These are phyloP conservation scores for Circaetus gallicus DNA, from an alignment of 2,113 vertebrate genomes.

Conservation along the genomic window DNA sequence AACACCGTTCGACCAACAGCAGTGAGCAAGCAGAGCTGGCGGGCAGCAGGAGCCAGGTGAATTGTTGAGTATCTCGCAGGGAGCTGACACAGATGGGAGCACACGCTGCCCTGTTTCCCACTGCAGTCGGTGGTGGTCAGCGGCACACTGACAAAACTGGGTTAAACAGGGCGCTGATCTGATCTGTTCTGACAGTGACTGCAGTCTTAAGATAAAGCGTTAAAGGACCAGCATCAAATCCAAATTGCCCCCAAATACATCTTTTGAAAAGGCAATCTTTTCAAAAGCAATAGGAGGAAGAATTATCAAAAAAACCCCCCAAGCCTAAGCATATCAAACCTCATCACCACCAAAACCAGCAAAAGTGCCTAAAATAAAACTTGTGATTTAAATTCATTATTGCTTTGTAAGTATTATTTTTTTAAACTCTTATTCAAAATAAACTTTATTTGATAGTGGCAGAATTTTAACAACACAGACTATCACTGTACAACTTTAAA, in stretches of 20 bases:
- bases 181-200: neutral
- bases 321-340: neutral
- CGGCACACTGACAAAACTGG: neutral
- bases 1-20: fast-evolving
- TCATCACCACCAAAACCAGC: neutral
- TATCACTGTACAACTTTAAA: neutral
- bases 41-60: neutral
- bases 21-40: neutral
- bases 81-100: neutral
- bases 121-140: neutral
- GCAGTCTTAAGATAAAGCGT: neutral
- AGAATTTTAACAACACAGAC: neutral
- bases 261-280: neutral
- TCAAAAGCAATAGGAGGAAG: neutral
- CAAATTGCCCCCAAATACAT: neutral
- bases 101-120: fast-evolving
- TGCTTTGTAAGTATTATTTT: neutral
- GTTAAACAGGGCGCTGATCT: neutral
- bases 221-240: neutral
- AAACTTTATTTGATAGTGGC: neutral
- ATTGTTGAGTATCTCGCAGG: neutral
- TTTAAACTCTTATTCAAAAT: neutral
- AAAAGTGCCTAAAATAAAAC: neutral
- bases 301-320: fast-evolving
- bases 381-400: neutral